phyloP scores from a whole-genome alignment of 2,797 vertebrate genomes.

The Dromococcyx pavoninus region DNA sequence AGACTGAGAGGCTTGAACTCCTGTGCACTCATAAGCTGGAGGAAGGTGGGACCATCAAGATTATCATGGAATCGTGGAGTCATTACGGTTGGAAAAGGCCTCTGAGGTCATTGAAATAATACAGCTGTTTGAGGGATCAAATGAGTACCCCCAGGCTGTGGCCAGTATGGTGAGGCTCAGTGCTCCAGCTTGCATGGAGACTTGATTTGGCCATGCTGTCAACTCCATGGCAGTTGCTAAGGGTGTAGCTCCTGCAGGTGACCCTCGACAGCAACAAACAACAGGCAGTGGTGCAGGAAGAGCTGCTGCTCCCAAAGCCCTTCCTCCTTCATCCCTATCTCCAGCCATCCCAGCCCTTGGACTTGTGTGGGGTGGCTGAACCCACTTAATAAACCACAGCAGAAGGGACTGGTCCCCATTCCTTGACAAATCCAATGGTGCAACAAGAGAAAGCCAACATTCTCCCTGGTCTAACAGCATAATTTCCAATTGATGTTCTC shows the following conservation, averaged over 20 bases:
- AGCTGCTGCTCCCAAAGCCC: background rate
- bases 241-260: background rate
- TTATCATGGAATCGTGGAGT: no score
- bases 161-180: background rate
- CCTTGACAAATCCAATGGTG: accelerated
- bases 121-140: background rate
- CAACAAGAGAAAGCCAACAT: accelerated
- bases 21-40: background rate
- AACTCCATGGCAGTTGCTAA: background rate
- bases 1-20: background rate
- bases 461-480: background rate
- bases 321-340: background rate
- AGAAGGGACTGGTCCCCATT: background rate
- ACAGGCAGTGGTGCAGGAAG: accelerated
- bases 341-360: background rate
- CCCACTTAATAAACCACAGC: background rate
- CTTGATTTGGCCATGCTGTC: background rate
- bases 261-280: no score
- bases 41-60: no score
- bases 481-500: background rate
- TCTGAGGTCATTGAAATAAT: background rate
- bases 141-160: background rate
- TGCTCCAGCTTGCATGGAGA: accelerated
- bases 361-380: accelerated
- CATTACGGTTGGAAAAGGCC: no score